Evolutionary conservation across 2,797 vertebrate species (phyloP), one percentile per base, ranked within the genome.

Genomic region (Helostoma temminkii): DNA sequence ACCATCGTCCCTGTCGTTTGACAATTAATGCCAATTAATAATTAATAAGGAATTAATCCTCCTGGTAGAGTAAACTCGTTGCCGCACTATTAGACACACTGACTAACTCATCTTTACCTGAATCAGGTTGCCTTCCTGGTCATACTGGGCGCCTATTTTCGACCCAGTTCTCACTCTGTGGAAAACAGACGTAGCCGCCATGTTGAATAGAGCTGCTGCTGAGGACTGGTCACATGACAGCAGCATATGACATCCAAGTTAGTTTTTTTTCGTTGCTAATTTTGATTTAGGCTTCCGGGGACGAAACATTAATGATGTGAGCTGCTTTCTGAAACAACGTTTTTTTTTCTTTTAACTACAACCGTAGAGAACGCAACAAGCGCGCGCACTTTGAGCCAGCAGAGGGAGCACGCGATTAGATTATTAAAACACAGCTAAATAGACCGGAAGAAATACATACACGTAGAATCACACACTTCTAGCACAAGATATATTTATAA

Each of bases 101-200:
- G 6, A 3, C 2, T 11, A 0, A 9, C 8, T 1, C 2, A 1
- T 1, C 1, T 26, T 48, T 76, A 95, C 94, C 94, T 94, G 93
- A 3, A 95, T 94, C 5, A 94, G 65, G 57, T 94, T 93, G 0
- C 93, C 94, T 9, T 94, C 94, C 11, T 95, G 94, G 61, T 95
- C 94, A 39, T 93, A 94, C 63, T 95, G 94, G 6, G 89, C 92
- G 4, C 91, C 91, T 16, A 94, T 74, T 79, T 90, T 95, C 0
- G 94, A 95, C 0, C 93, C 94, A 14, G 93, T 78, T 68, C 93
- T 89, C 15, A 93, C 87, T 80, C 92, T 89, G 66, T 93, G 91
- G 60, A 95, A 95, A 0, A 94, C 91, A 37, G 93, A 94, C 26
- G 87, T 34, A 5, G 92, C 80, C 43, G 93, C 88, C 92, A 93